These are phyloP conservation scores for Ciconia boyciana DNA, from an alignment of 2,113 vertebrate genomes.

Conservation along the genomic window DNA sequence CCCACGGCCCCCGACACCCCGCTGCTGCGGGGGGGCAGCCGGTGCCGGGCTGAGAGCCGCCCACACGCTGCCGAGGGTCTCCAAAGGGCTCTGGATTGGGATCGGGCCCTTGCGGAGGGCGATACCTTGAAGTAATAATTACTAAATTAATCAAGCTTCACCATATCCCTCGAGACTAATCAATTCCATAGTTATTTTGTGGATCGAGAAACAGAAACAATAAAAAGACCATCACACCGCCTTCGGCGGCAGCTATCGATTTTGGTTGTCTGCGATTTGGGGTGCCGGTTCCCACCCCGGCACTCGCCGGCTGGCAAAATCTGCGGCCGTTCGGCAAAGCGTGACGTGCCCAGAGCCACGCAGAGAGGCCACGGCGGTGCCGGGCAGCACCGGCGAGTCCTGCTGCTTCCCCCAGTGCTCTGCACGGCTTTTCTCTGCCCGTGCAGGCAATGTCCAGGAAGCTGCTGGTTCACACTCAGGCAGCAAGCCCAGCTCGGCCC, in stretches of 20 bases:
- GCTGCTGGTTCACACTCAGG: neutral
- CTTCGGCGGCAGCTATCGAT: neutral
- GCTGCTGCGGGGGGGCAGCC: rapidly evolving
- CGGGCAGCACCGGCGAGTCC: neutral
- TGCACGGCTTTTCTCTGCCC: neutral
- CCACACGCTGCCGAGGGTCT: neutral
- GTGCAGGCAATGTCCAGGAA: rapidly evolving
- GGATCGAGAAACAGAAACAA: rapidly evolving
- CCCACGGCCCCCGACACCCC: neutral
- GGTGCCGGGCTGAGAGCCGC: neutral
- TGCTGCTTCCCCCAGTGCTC: neutral
- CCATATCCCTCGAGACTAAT: neutral
- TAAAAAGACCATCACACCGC: neutral
- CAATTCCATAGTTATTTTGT: neutral
- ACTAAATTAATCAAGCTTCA: neutral
- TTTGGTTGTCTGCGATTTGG: rapidly evolving
- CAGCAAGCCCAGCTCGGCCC: neutral
- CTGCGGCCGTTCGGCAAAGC: rapidly evolving
- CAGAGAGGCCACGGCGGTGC: rapidly evolving
- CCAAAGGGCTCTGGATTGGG: neutral
- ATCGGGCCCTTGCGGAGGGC: neutral
- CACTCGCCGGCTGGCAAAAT: rapidly evolving
- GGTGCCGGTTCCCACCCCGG: neutral
- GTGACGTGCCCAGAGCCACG: neutral
- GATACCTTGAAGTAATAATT: neutral